These are phyloP conservation scores for Hemibagrus wyckioides DNA, from an alignment of 2,113 vertebrate genomes.

Conservation along the genomic window DNA sequence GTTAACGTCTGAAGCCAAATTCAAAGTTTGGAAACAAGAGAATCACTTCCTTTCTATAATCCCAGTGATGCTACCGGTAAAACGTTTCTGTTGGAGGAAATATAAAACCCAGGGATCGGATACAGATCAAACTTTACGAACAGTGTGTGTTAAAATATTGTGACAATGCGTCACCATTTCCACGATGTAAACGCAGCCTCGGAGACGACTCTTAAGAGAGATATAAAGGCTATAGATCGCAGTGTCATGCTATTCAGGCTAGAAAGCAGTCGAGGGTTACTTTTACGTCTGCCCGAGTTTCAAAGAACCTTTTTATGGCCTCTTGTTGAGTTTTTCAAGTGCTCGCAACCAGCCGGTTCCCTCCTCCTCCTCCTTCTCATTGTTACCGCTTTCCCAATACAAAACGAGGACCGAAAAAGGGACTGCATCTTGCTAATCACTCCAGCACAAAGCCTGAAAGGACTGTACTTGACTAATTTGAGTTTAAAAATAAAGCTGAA, in stretches of 20 bases:
- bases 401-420: constrained; percentile 12
- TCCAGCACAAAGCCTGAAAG: not conserved
- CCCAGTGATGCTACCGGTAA: not conserved
- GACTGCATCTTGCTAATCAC: not conserved
- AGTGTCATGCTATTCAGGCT: not conserved
- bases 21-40: not conserved
- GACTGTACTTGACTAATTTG: not conserved
- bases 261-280: constrained; percentile 25
- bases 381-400: constrained; percentile 17
- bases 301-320: constrained; percentile 45
- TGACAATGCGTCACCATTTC: not conserved
- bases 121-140: not conserved
- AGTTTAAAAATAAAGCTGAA: not conserved
- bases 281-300: constrained; percentile 23
- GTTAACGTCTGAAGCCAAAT: not conserved
- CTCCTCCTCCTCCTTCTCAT: not conserved
- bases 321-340: constrained; percentile 18
- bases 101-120: not conserved
- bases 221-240: not conserved
- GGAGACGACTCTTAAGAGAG: not conserved
- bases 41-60: not conserved
- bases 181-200: not conserved
- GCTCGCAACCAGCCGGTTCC: not conserved
- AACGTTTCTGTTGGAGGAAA: not conserved
- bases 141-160: not conserved